These are phyloP conservation scores for Drosophila pseudoananassae DNA, from an alignment of 1,140 invertebrate species.

Conservation along the genomic window DNA sequence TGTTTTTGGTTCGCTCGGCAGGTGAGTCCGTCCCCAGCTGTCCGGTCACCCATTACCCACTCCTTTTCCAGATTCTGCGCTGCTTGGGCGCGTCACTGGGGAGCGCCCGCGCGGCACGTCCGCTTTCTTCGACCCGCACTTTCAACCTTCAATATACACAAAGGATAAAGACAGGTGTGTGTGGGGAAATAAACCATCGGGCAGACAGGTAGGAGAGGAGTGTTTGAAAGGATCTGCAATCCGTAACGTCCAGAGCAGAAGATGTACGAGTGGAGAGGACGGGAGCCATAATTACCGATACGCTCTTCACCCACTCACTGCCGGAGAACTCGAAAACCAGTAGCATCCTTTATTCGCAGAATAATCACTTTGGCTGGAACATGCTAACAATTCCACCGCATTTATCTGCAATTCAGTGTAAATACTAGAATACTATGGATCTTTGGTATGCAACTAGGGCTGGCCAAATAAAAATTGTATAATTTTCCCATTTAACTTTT, in stretches of 20 bases:
- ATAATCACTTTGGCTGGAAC: constrained; percentile 13
- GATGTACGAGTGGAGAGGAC: constrained; percentile 13
- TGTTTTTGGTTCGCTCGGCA: too few species aligned
- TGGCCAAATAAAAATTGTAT: neutral
- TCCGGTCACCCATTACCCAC: too few species aligned
- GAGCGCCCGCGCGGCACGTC: too few species aligned
- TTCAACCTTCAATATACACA: too few species aligned
- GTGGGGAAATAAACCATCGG: constrained; percentile 13
- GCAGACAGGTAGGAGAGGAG: constrained; percentile 36
- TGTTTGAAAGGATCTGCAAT: constrained; percentile 13
- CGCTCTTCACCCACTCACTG: constrained; percentile 35
- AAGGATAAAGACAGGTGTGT: constrained; percentile 1
- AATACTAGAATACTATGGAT: neutral
- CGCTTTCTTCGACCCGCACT: too few species aligned
- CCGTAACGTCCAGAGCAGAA: constrained; percentile 10
- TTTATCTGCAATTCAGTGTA: constrained; percentile 50
- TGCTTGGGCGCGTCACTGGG: too few species aligned
- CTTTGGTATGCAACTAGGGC: neutral
- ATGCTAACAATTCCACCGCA: constrained; percentile 60
- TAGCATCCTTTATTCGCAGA: constrained; percentile 39
- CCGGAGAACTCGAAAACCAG: constrained; percentile 20
- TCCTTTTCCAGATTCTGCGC: too few species aligned
- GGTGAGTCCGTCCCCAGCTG: too few species aligned
- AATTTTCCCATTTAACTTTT: too few species aligned
- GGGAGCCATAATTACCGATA: constrained; percentile 64